Evolutionary conservation across 1,140 invertebrate species (phyloP), one percentile per base, ranked within the genome.

Genomic region (Papilio polytes): DNA sequence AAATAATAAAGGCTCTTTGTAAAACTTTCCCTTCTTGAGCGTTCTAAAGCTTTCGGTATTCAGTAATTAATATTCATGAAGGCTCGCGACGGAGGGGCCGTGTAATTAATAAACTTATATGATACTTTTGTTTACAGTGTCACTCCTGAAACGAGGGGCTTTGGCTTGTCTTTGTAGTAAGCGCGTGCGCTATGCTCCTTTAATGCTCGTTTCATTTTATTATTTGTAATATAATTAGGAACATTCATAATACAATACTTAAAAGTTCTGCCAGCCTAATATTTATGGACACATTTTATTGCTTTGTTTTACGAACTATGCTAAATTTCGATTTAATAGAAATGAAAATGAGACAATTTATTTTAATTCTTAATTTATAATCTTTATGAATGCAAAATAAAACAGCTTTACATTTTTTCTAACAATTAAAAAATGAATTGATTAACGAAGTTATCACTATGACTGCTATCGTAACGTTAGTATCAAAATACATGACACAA

Each of bases 41-140:
- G 88, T 92, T 94, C 89, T 90, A 91, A 94, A 92, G 93, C 92
- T 92, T 92, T 93, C 88, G 90, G 92, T 93, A 94, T 93, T 90
- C 92, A 88, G 92, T 93, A 94, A 94, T 94, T 94, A 94, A 93
- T 94, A 94, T 94, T 94, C 93, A 94, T 94, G 91, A 89, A 90
- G 91, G 87, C 90, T 91, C 86, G 87, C 91, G 88, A 87, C 88
- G 85, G 87, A 94, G 92, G 93, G 92, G 90, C 85, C 87, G 87
- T 92, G 90, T 94, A 94, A 94, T 94, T 94, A 94, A 94, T 94
- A 94, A 94, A 94, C 93, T 94, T 94, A 94, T 94, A 94, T 94
- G 93, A 94, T 94, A 93, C 92, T 94, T 94, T 94, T 94, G 93
- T 94, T 94, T 94, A 91, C 91, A 93, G 88, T 94, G 92, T 94